Base-by-base conservation (phyloP, 2,797 vertebrate species). In the Hoplostethus mediterraneus region DNA sequence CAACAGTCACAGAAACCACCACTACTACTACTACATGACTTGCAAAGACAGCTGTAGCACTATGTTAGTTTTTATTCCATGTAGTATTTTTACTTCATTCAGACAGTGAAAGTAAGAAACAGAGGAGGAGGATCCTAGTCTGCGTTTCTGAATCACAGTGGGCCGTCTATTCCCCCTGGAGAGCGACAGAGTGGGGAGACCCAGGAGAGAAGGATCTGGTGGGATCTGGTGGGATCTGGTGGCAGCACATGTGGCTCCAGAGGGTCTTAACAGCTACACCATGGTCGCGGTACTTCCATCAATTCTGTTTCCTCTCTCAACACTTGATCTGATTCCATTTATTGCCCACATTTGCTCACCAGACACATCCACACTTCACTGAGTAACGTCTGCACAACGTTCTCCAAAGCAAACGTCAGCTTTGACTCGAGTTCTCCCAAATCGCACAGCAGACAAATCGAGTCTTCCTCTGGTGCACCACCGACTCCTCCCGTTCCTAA, bases 351-450 rank as follows among this genome's bases (percentile, higher is more conserved):
- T 40, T 12, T 63, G 61, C 61, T 64, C 31, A 6, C 53, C 3
- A 17, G 59, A 61, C 66, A 21, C 64, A 63, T n/a, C 36, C 38
- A 13, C 3, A 47, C 33, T 7, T 44, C 2, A 12, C 60, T 65
- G 82, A 69, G 73, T 63, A 65, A 78, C 67, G 49, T 71, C 73
- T 61, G 57, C 54, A 28, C 59, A 61, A 78, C 59, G n/a, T 12
- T 48, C 60, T 36, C 59, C 67, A 45, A 69, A 71, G 67, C 47
- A 3, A 21, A 52, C 31, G 21, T 49, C 7, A 0, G 4, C 21
- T 49, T 54, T 79, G 54, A 48, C 38, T 45, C 21, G 5, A 0
- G 4, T 33, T 49, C 54, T 76, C 58, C 49, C 31, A 60, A 45
- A 70, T 33, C 67, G 14, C 75, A 55, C 57, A 62, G 79, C 65